These are phyloP conservation scores for Anarhynchus alexandrinus DNA, from an alignment of 2,113 vertebrate species.

Conservation along the genomic window DNA sequence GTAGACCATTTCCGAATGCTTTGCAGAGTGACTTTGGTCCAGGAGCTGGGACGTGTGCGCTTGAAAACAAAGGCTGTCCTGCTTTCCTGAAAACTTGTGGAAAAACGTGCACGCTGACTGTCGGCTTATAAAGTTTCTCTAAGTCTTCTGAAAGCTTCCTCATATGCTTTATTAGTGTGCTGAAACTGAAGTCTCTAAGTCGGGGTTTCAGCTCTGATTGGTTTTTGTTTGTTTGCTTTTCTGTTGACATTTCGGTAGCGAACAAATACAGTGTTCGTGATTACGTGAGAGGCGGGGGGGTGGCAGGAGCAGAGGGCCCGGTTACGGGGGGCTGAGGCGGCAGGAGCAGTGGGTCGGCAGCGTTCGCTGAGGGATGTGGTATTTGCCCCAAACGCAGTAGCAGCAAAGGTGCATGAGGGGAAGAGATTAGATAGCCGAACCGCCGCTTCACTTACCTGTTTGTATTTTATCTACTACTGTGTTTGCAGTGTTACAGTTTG, in stretches of 20 bases:
- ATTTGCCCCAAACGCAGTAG: background rate
- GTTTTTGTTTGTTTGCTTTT: background rate
- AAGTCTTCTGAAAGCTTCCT: background rate
- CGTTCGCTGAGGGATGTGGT: rapidly evolving
- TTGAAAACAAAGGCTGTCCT: background rate
- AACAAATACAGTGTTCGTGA: background rate
- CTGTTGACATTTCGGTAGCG: background rate
- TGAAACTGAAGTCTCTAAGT: background rate
- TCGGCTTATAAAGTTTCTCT: background rate
- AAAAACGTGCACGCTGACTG: background rate
- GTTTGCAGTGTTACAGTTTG: background rate
- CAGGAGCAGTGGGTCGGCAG: background rate
- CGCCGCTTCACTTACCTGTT: rapidly evolving
- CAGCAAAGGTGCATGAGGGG: rapidly evolving
- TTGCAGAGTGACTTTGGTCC: background rate
- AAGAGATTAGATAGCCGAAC: rapidly evolving
- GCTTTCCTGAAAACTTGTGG: background rate
- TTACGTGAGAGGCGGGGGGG: background rate
- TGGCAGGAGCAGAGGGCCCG: background rate
- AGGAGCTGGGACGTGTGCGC: background rate
- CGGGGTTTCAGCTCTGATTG: background rate
- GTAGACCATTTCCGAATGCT: background rate
- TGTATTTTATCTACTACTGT: rapidly evolving
- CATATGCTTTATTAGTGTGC: background rate
- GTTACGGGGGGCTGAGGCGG: background rate